Base-by-base conservation (phyloP, 2,888 invertebrate genomes). In the Agonopterix alstromeriana region DNA sequence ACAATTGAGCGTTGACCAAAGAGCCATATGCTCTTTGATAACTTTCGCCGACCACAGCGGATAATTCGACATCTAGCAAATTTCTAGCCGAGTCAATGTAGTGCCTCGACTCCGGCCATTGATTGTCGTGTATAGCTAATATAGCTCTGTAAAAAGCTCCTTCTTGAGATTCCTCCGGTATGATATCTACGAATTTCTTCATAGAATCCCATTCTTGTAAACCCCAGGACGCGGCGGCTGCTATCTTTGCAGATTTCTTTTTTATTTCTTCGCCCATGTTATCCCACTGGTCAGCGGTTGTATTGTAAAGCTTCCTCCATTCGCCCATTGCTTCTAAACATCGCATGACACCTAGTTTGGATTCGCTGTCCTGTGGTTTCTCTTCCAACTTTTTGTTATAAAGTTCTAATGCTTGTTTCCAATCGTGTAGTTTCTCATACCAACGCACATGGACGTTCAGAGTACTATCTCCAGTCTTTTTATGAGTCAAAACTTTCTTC, bases 371-470 rank as follows among this genome's bases (percentile, higher is more conserved):
- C 17, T 91, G 82, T 0, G 91, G 90, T 58, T 93, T 92, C 0
- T 85, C 83, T 43, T 92, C 91, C 47, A 96, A 81, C 66, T 95
- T 94, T 51, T 93, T 93, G 53, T 93, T 92, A 70, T 99, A 99
- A 5, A 97, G 92, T 51, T 94, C 92, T 48, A 98, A 82, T 0
- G 99, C 99, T 72, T 97, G 96, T 59, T 98, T 98, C 99, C 99
- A 99, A 72, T 98, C 98, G 77, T 99, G 98, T 1, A 99, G 85
- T 75, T 99, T 98, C 77, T 99, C 99, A 75, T 98, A 98, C 99
- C 99, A 99, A 1, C 96, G 92, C 27, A 98, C 97, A 74, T 83
- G 80, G 12, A 82, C 77, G 51, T 80, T 83, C 2, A 85, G 54
- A 45, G 90, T 83, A 47, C 90, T 91, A 53, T 92, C 91, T 0